phyloP scores from a whole-genome alignment of 2,888 invertebrate species.

The Xanthia togata region DNA sequence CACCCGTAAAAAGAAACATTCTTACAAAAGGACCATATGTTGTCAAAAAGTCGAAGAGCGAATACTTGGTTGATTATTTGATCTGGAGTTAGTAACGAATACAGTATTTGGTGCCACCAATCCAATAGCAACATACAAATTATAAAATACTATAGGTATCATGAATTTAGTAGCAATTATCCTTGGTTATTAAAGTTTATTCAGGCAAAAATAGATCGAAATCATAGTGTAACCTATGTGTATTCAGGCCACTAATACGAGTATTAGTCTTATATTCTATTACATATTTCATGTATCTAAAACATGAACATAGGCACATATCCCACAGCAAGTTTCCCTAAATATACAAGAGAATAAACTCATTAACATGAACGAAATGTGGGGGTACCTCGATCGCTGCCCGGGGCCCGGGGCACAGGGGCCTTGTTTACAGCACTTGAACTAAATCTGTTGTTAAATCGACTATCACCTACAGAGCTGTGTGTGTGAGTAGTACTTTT shows the following conservation, averaged over 20 bases:
- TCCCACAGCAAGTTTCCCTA: slow-evolving; percentile 18
- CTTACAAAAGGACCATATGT: not conserved
- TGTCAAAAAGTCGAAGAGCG: no score
- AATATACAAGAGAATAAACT: slow-evolving; percentile 43
- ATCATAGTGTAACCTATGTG: slow-evolving; percentile 16
- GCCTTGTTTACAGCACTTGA: slow-evolving; percentile 50
- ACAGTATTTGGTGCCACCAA: not conserved
- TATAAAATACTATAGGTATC: not conserved
- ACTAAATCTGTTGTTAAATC: slow-evolving; percentile 49
- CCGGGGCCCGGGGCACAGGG: slow-evolving; percentile 14
- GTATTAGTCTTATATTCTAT: not conserved
- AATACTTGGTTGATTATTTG: not conserved
- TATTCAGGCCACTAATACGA: slow-evolving; percentile 20
- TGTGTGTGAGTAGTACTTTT: not conserved
- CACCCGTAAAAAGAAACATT: not conserved
- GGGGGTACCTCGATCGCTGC: slow-evolving; percentile 12
- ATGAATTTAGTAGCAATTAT: not conserved
- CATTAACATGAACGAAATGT: slow-evolving; percentile 48
- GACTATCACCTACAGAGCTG: slow-evolving; percentile 29
- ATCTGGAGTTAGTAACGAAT: not conserved
- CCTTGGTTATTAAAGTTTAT: not conserved
- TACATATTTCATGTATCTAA: slow-evolving; percentile 2
- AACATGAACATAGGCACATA: slow-evolving; percentile 9
- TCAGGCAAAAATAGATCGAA: not conserved
- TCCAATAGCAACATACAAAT: not conserved